phyloP scores from a whole-genome alignment of 1,140 invertebrate species.

The Chironomus striatipennis region DNA sequence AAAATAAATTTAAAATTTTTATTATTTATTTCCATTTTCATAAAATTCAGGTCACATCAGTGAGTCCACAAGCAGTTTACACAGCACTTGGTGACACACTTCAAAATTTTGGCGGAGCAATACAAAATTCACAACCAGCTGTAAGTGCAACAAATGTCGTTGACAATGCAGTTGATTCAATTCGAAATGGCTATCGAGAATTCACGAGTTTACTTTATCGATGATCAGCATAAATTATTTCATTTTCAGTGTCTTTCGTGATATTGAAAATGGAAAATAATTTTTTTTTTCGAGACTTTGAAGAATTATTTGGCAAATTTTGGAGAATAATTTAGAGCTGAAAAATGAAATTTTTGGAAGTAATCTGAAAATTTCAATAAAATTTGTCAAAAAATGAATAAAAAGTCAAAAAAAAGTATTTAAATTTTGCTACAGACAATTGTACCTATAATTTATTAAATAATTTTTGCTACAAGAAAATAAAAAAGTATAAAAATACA shows the following conservation, averaged over 20 bases:
- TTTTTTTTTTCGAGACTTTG: not conserved
- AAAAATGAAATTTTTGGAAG: too few species aligned
- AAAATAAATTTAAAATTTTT: not conserved
- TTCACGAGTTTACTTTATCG: not conserved
- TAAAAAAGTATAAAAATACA: conserved; percentile 9
- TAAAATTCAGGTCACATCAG: not conserved
- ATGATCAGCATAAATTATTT: not conserved
- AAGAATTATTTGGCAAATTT: not conserved
- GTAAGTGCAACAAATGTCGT: not conserved
- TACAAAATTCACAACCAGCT: not conserved
- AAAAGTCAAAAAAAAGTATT: not conserved
- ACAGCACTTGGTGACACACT: not conserved
- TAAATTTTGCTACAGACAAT: conserved; percentile 3
- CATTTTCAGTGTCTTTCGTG: too few species aligned
- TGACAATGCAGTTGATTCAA: not conserved
- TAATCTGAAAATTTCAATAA: too few species aligned
- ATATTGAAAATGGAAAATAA: too few species aligned
- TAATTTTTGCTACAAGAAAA: not conserved
- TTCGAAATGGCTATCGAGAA: not conserved
- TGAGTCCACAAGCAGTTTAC: not conserved
- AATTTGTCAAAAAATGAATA: not conserved
- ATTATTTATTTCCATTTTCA: not conserved
- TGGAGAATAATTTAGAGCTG: too few species aligned
- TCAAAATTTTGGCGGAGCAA: not conserved
- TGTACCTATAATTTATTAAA: conserved; percentile 5